phyloP scores from a whole-genome alignment of 2,888 invertebrate genomes.

The Cylloceria caligata region DNA sequence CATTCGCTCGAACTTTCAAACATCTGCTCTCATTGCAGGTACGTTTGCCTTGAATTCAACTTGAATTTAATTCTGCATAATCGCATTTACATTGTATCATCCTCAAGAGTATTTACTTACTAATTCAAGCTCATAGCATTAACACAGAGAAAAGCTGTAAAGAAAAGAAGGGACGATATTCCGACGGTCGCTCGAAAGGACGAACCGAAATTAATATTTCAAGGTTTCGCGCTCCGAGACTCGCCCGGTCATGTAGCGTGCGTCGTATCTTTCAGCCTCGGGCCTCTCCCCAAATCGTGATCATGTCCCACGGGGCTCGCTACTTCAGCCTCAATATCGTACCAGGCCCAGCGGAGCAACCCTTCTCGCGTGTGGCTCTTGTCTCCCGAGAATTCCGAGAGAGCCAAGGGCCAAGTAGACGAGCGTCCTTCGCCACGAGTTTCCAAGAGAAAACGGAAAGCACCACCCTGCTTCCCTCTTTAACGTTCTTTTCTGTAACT shows the following conservation, averaged over 20 bases:
- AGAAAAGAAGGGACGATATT: constrained; percentile 10
- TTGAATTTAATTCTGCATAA: constrained; percentile 1
- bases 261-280: not conserved
- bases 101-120: not conserved
- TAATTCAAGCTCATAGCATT: constrained; percentile 17
- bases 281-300: constrained; percentile 19
- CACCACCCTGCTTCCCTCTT: not conserved
- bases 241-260: not conserved
- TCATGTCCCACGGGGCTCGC: constrained; percentile 12
- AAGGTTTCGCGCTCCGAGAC: constrained; percentile 15
- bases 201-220: constrained; percentile 38
- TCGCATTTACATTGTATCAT: constrained; percentile 13
- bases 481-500: not conserved
- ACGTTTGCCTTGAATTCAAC: not conserved
- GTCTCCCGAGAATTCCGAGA: constrained; percentile 4
- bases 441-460: constrained; percentile 3
- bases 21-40: not conserved
- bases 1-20: not conserved
- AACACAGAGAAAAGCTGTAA: not conserved
- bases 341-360: not conserved
- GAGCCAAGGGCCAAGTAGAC: not conserved
- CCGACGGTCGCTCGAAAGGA: constrained; percentile 13
- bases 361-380: constrained; percentile 1
- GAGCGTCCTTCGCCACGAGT: not conserved
- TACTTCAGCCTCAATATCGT: constrained; percentile 28